These are phyloP conservation scores for Berghia stephanieae DNA, from an alignment of 1,140 invertebrate species.

Conservation along the genomic window DNA sequence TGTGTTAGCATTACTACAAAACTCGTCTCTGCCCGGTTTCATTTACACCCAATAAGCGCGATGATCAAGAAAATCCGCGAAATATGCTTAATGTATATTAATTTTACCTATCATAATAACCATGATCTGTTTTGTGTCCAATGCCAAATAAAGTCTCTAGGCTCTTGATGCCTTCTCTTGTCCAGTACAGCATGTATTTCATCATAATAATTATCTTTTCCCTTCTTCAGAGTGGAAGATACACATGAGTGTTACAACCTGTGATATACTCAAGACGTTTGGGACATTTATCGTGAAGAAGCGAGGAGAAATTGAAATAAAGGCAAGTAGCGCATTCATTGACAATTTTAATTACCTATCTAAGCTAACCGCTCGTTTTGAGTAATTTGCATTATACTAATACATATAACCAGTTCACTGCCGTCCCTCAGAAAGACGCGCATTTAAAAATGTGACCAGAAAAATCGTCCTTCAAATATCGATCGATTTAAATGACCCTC, in stretches of 20 bases:
- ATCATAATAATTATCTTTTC: no score
- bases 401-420: no score
- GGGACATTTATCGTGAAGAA: conserved; percentile 29
- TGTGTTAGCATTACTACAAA: no score
- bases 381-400: no score
- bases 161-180: not conserved
- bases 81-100: no score
- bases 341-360: not conserved
- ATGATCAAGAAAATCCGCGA: not conserved
- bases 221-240: conserved; percentile 40
- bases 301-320: conserved; percentile 36
- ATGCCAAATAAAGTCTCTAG: no score
- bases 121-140: no score
- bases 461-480: not conserved
- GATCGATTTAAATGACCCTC: no score
- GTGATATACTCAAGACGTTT: conserved; percentile 25
- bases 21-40: not conserved
- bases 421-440: not conserved
- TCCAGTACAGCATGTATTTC: not conserved
- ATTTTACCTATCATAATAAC: no score
- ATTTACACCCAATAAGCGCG: not conserved
- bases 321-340: conserved; percentile 25
- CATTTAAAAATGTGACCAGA: not conserved
- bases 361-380: not conserved
- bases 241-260: conserved; percentile 38